Percentiles rank a stretch among this genome's conserved stretches.
Conservation (phyloP, 2,797 vertebrate species). For the Anguilla megastoma region DNA sequence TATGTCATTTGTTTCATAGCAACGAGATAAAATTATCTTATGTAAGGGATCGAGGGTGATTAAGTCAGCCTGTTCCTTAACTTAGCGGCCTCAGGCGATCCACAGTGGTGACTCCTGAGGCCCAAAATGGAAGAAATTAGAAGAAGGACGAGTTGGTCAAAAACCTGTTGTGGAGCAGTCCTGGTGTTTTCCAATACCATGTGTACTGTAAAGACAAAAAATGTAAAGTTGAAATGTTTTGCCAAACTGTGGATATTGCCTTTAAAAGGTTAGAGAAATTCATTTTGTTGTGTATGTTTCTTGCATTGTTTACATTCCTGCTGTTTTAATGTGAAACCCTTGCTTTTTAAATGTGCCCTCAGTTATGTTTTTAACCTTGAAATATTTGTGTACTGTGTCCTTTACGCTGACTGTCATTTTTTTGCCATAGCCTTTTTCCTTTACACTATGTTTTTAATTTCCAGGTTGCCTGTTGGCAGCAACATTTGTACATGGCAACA, state of each 20-base stretch:
- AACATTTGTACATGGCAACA: constrained; percentile 23
- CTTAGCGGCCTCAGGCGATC: too few relatives aligned
- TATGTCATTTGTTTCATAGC: neutral
- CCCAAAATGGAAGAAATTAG: neutral
- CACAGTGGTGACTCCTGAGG: neutral
- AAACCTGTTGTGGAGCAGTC: neutral
- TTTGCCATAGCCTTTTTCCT: constrained; percentile 14
- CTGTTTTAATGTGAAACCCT: neutral
- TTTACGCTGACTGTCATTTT: neutral
- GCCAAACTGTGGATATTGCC: constrained; percentile 9
- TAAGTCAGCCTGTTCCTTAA: neutral
- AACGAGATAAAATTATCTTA: neutral
- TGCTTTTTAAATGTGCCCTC: neutral
- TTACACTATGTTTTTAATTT: constrained; percentile 1
- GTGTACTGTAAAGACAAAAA: constrained; percentile 19
- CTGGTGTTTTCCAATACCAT: neutral
- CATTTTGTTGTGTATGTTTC: constrained; percentile 7
- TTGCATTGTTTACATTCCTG: constrained; percentile 18
- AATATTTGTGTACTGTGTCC: neutral
- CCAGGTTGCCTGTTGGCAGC: neutral
- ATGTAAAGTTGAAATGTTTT: constrained; percentile 6
- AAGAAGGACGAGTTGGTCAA: neutral
- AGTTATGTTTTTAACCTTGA: neutral
- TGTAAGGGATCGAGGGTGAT: neutral
- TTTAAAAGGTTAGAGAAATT: neutral